Percentiles rank a stretch among this genome's conserved stretches.
Evolutionary conservation across 1,140 invertebrate genomes (phyloP).

Genomic region (Drosophila santomea): DNA sequence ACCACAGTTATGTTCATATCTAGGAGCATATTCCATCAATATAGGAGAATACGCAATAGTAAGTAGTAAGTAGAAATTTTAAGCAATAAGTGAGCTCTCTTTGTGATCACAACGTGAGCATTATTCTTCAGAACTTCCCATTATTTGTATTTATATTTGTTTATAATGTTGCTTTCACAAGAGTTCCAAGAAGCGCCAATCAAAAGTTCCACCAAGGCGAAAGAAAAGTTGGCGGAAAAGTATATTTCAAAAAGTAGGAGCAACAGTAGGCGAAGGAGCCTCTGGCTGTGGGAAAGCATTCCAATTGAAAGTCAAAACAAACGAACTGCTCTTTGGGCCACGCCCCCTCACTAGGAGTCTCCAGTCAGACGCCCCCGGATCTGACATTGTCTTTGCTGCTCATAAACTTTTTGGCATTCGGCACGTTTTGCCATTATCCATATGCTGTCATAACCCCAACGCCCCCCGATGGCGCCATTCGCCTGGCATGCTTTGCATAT

Average conservation of each 20-base stretch:
- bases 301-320: conserved; percentile 62
- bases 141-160: conserved; percentile 8
- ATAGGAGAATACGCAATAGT: too few relatives aligned
- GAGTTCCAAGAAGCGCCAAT: conserved; percentile 5
- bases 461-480: too few relatives aligned
- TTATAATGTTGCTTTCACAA: conserved; percentile 6
- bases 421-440: conserved; percentile 57
- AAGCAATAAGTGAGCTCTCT: not conserved
- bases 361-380: not conserved
- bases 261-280: conserved; percentile 16
- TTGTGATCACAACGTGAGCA: not conserved
- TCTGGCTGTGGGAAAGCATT: conserved; percentile 26
- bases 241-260: not conserved
- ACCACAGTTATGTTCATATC: too few relatives aligned
- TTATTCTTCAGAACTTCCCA: not conserved
- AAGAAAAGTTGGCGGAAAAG: not conserved
- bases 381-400: conserved; percentile 45
- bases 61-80: too few relatives aligned
- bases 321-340: conserved; percentile 25
- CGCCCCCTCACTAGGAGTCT: conserved; percentile 8
- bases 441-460: conserved; percentile 17
- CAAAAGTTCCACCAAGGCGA: conserved; percentile 6
- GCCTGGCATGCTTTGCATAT: conserved; percentile 16
- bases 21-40: too few relatives aligned
- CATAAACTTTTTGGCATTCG: conserved; percentile 59